Conservation (phyloP, 2,113 vertebrate genomes). For the Zosterops japonicus region DNA sequence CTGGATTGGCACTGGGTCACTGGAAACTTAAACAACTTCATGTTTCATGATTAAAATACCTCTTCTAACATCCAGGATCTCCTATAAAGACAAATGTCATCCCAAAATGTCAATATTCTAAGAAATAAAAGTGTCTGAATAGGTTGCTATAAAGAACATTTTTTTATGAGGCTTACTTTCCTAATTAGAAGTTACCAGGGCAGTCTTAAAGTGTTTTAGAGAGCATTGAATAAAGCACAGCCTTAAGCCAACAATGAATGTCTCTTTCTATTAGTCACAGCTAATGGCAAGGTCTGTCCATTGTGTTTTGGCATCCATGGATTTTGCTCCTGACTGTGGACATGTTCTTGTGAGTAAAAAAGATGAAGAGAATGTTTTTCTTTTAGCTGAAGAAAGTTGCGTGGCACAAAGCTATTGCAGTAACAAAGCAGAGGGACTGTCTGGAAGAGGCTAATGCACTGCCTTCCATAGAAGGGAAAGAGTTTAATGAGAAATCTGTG, state of each 20-base stretch:
- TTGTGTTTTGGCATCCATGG: background rate
- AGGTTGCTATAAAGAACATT: background rate
- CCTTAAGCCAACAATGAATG: background rate
- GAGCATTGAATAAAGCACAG: background rate
- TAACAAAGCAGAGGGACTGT: background rate
- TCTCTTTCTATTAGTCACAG: background rate
- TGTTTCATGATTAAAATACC: background rate
- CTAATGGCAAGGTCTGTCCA: background rate
- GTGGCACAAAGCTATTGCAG: background rate
- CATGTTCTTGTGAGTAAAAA: background rate
- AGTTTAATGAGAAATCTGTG: background rate
- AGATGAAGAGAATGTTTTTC: background rate
- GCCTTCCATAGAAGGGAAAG: background rate
- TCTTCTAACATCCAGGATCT: background rate
- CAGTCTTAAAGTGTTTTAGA: background rate
- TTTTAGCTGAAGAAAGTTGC: background rate
- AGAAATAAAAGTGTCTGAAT: conserved; percentile 10
- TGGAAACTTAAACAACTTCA: background rate
- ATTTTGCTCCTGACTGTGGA: background rate
- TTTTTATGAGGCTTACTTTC: conserved; percentile 4
- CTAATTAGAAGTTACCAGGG: conserved; percentile 25
- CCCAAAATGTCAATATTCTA: background rate
- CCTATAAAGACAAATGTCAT: background rate
- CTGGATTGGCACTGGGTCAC: background rate
- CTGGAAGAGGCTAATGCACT: background rate